A percentile compares a stretch with the other conserved stretches of the same genome.
Evolutionary conservation across 2,113 vertebrate species (phyloP).

Genomic region (Pelusios castaneus): DNA sequence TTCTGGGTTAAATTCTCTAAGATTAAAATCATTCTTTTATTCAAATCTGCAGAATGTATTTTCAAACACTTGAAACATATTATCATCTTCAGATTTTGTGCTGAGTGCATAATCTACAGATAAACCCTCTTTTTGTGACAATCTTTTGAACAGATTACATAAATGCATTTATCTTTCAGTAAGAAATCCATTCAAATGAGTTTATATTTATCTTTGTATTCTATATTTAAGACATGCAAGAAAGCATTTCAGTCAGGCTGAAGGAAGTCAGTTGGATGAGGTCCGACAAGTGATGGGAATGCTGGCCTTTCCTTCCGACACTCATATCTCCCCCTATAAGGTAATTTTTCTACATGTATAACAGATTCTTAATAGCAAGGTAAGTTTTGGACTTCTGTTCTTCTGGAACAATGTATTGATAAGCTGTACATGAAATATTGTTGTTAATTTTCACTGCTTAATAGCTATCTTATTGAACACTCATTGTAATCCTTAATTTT

Average conservation of each 20-base stretch:
- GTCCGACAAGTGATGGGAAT: conserved; percentile 99
- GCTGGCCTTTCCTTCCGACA: conserved; percentile 98
- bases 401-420: not conserved
- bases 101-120: not conserved
- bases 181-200: not conserved
- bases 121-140: not conserved
- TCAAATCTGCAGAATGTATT: not conserved
- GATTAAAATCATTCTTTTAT: not conserved
- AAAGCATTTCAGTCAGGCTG: conserved; percentile 98
- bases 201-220: not conserved
- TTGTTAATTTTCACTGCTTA: not conserved
- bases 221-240: conserved; percentile 88
- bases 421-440: not conserved
- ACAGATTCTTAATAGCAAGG: not conserved
- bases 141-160: not conserved
- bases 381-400: not conserved
- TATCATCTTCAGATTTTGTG: not conserved
- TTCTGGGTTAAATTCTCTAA: not conserved
- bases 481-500: not conserved
- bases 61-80: not conserved
- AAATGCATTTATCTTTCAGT: not conserved
- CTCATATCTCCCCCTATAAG: conserved; percentile 98
- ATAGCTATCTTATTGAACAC: not conserved
- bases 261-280: conserved; percentile 97
- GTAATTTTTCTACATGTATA: conserved; percentile 63